Conservation (phyloP, 2,888 invertebrate species). For the Drosophila neonasuta region DNA sequence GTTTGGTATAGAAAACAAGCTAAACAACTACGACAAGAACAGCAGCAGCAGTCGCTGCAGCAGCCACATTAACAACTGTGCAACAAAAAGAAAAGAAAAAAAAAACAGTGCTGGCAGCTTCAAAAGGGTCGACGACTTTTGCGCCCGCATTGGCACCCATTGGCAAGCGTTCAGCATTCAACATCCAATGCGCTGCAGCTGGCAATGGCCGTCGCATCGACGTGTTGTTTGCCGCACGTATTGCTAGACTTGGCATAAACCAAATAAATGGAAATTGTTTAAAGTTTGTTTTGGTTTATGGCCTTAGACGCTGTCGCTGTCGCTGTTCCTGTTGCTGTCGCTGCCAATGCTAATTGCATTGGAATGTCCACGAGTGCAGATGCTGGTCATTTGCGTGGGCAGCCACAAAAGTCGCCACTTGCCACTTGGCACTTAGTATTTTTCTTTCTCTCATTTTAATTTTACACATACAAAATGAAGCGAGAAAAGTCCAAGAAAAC, state of each 20-base stretch:
- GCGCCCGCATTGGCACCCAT: constrained; percentile 73
- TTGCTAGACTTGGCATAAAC: constrained; percentile 61
- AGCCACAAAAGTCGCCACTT: constrained; percentile 6
- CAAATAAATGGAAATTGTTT: constrained; percentile 78
- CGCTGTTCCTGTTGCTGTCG: background rate
- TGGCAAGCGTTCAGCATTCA: constrained; percentile 40
- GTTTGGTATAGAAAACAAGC: constrained; percentile 64
- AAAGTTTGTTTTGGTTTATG: constrained; percentile 76
- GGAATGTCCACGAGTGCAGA: constrained; percentile 65
- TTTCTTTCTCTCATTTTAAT: constrained; percentile 4
- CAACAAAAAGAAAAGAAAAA: constrained; percentile 25
- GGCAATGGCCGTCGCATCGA: constrained; percentile 59
- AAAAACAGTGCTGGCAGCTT: constrained; percentile 48
- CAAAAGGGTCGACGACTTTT: constrained; percentile 74
- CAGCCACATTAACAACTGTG: constrained; percentile 31
- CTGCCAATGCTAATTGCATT: constrained; percentile 72
- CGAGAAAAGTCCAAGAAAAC: background rate
- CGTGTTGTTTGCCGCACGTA: constrained; percentile 7
- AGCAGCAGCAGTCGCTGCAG: constrained; percentile 43
- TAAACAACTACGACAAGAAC: constrained; percentile 61
- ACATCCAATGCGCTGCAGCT: constrained; percentile 62
- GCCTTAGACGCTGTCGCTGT: constrained; percentile 54
- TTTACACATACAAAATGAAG: background rate
- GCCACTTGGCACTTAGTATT: constrained; percentile 3
- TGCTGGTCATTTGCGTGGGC: constrained; percentile 61